Conservation (phyloP, 2,113 vertebrate genomes). For the Xenopus tropicalis region DNA sequence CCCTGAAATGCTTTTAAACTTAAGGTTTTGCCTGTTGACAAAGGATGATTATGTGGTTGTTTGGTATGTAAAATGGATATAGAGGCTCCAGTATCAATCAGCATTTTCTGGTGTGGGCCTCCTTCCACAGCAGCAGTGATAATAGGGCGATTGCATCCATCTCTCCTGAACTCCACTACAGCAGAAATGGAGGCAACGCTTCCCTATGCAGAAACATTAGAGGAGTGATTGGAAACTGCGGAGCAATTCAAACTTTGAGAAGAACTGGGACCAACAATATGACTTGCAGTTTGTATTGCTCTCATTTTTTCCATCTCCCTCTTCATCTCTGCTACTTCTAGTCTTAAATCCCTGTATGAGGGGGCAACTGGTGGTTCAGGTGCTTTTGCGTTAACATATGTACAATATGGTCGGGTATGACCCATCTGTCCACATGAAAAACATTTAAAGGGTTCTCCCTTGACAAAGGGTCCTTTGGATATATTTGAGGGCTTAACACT, state of each 20-base stretch:
- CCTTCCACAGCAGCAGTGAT: not conserved
- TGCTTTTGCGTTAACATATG: not conserved
- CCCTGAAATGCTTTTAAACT: no score
- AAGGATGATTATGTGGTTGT: not conserved
- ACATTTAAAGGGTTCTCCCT: not conserved
- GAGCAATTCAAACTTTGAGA: no score
- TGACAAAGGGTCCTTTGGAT: no score
- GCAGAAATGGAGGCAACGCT: not conserved
- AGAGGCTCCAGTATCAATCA: constrained; percentile 1
- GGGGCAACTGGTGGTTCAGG: not conserved
- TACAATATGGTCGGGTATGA: not conserved
- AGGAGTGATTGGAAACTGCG: not conserved
- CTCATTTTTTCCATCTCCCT: not conserved
- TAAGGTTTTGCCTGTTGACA: no score
- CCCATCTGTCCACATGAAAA: not conserved
- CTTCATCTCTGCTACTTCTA: not conserved
- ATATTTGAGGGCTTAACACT: not conserved
- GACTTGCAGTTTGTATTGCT: not conserved
- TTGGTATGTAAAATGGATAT: not conserved
- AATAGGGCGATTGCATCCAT: no score
- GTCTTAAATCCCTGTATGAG: not conserved
- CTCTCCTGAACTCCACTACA: not conserved
- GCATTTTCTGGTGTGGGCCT: not conserved
- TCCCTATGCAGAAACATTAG: not conserved
- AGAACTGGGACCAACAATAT: no score